phyloP scores from a whole-genome alignment of 2,113 vertebrate genomes.

The Istiophorus platypterus region DNA sequence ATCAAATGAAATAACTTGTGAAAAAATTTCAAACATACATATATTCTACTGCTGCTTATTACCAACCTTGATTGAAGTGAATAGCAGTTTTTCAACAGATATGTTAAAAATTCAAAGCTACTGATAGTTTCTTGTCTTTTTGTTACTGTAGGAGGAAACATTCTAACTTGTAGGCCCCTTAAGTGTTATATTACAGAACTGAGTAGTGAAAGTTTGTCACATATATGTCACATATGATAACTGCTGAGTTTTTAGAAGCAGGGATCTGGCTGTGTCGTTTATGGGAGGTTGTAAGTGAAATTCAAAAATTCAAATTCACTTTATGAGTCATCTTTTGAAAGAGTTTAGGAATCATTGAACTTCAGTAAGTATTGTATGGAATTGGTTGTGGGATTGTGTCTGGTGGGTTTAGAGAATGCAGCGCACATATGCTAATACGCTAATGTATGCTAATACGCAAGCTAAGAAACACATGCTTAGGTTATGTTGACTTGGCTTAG shows the following conservation, averaged over 20 bases:
- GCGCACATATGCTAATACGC: conserved; percentile 12
- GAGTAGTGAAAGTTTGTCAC: conserved; percentile 58
- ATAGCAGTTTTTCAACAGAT: too few relatives aligned
- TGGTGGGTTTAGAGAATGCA: background rate
- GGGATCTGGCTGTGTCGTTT: conserved; percentile 47
- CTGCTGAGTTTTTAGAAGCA: conserved; percentile 73
- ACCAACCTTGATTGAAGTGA: background rate
- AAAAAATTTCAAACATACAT: too few relatives aligned
- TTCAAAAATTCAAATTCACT: conserved; percentile 52
- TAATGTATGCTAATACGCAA: background rate
- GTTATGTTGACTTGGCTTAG: conserved; percentile 17
- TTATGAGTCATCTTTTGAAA: conserved; percentile 24
- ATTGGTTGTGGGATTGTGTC: background rate
- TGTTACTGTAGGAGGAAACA: background rate
- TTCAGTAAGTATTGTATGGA: background rate
- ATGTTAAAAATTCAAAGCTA: conserved; percentile 11
- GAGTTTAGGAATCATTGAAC: conserved; percentile 7
- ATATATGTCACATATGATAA: conserved; percentile 40
- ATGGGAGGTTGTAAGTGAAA: conserved; percentile 49
- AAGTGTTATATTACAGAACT: conserved; percentile 47
- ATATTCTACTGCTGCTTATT: too few relatives aligned
- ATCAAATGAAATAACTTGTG: too few relatives aligned
- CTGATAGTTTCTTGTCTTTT: conserved; percentile 7
- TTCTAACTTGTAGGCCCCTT: conserved; percentile 51
- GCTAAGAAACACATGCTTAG: conserved; percentile 6